A percentile compares a stretch with the other conserved stretches of the same genome.
Conservation (phyloP, 2,113 vertebrate species). For the Campylomormyrus tamandua region DNA sequence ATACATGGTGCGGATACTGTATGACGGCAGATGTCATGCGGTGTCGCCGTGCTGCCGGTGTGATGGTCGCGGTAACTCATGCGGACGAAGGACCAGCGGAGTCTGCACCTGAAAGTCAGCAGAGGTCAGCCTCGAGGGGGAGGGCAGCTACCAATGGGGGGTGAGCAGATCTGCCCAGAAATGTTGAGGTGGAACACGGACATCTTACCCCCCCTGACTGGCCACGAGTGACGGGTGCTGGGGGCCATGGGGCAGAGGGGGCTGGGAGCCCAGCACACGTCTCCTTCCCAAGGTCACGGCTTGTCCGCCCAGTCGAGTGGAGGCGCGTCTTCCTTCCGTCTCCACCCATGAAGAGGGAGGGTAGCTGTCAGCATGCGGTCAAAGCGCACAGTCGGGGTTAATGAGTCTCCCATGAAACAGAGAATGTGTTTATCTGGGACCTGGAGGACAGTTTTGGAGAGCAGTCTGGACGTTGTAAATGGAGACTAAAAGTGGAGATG, state of each 20-base stretch:
- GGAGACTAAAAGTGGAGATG: not conserved
- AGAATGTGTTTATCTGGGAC: not conserved
- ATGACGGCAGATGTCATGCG: not conserved
- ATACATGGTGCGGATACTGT: not conserved
- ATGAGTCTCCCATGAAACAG: not conserved
- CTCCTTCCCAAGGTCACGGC: constrained; percentile 44
- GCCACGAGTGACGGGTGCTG: not conserved
- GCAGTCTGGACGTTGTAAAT: not conserved
- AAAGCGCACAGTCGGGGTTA: not conserved
- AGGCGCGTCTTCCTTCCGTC: not conserved
- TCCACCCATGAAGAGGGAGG: not conserved
- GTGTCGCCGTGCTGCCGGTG: not conserved
- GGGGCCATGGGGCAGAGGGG: not conserved
- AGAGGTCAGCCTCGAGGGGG: not conserved
- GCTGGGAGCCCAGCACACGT: constrained; percentile 34
- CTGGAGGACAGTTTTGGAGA: not conserved
- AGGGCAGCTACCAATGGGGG: not conserved
- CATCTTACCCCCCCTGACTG: not conserved
- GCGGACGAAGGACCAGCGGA: not conserved
- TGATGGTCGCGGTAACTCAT: not conserved
- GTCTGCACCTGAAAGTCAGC: not conserved
- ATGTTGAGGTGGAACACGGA: not conserved
- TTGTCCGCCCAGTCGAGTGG: constrained; percentile 35
- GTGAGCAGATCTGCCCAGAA: not conserved
- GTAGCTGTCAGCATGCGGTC: not conserved